Percentiles rank a stretch among this genome's conserved stretches.
These are phyloP conservation scores for Notamacropus eugenii DNA, from an alignment of 2,797 vertebrate genomes.

Conservation along the genomic window DNA sequence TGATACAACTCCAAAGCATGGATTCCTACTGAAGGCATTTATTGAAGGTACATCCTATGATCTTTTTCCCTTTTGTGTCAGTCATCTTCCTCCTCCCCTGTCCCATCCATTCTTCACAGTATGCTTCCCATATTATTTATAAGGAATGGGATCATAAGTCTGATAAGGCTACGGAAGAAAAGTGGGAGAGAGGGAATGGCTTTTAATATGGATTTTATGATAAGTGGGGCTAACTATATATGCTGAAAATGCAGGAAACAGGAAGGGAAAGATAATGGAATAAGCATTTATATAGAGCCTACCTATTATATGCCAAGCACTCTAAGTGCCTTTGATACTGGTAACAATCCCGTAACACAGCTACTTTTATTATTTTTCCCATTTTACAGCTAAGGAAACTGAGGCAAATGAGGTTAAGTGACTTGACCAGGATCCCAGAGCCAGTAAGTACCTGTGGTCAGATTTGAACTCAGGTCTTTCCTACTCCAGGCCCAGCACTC, in stretches of 20 bases:
- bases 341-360: background rate
- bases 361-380: background rate
- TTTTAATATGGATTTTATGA: background rate
- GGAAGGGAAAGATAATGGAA: background rate
- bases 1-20: too few relatives aligned
- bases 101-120: background rate
- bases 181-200: background rate
- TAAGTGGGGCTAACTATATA: background rate
- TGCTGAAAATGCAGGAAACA: background rate
- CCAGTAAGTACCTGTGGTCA: background rate
- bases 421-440: background rate
- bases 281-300: background rate
- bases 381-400: background rate
- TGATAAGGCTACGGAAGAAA: background rate
- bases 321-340: background rate
- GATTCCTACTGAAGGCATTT: background rate
- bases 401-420: background rate
- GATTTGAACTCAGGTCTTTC: background rate
- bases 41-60: background rate
- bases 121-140: background rate
- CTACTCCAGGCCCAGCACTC: background rate
- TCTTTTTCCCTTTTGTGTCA: background rate
- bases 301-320: background rate
- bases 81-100: background rate
- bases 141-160: background rate